Evolutionary conservation across 2,113 vertebrate genomes (phyloP), one percentile per base, ranked within the genome.

Genomic region (Perognathus longimembris): DNA sequence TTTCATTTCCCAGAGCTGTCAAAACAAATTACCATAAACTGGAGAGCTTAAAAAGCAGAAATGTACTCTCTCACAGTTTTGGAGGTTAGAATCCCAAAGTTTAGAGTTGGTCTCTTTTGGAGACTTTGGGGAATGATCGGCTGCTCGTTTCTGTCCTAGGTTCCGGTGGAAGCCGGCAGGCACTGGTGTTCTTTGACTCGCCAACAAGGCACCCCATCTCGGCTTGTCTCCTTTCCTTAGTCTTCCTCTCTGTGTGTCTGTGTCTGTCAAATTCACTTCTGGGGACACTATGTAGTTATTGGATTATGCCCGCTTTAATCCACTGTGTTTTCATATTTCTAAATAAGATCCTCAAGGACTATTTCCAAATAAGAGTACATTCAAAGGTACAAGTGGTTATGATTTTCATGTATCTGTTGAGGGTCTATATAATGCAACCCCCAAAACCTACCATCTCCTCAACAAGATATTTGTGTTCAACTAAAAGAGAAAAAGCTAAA

Each of bases 1-100:
- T 61, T 63, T 70, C 34, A 67, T 91, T 91, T 89, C 40, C 45
- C 28, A n/a, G 28, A 15, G 38, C 28, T 80, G 38, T 92, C 69
- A 20, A 84, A 85, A 64, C 57, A 93, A 78, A 96, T 88, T 74
- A 69, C 11, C 34, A 63, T 24, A 57, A 67, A 82, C 22, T n/a
- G 36, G 80, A 70, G 50, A 11, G 40, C 87, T 92, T 82, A 15
- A 76, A 86, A 83, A 85, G 88, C 24, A 85, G 66, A 24, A 67
- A 70, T 71, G 1, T 79, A 67, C 79, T 89, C 50, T 85, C 40
- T 38, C 50, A n/a, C 66, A 71, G 34, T 28, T 78, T 24, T 74
- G 28, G 63, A 71, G 50, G 70, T 24, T 59, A 8, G 22, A 64
- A 30, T 36, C 70, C 75, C 75, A 40, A 86, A 79, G 87, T 75